These are phyloP conservation scores for Lochmaea crataegi DNA, from an alignment of 2,888 invertebrate species.

Conservation along the genomic window DNA sequence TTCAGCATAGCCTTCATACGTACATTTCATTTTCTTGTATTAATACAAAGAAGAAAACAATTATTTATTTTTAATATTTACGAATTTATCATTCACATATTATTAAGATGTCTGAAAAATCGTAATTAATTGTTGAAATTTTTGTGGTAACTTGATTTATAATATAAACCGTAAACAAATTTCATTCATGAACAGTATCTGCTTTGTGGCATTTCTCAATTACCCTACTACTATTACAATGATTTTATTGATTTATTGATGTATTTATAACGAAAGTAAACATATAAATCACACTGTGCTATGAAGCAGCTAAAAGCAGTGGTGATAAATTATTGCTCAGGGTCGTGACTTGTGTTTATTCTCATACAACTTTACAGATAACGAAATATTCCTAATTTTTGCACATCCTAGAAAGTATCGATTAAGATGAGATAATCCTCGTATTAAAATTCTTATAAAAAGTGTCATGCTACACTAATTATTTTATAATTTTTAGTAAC, in stretches of 20 bases:
- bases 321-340: conserved; percentile 34
- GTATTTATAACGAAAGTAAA: conserved; percentile 24
- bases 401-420: neutral
- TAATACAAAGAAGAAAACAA: too few species aligned
- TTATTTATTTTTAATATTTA: too few species aligned
- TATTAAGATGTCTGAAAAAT: neutral
- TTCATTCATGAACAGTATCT: conserved; percentile 13
- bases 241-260: conserved; percentile 30
- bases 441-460: too few species aligned
- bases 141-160: neutral
- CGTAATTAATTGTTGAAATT: neutral
- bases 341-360: conserved; percentile 45
- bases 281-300: conserved; percentile 29
- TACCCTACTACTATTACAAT: conserved; percentile 22
- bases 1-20: too few species aligned
- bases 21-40: too few species aligned
- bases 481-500: too few species aligned
- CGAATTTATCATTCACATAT: too few species aligned
- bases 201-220: conserved; percentile 4
- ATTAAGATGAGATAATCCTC: too few species aligned
- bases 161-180: neutral
- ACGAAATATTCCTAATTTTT: neutral
- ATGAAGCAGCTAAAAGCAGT: conserved; percentile 19
- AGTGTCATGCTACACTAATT: too few species aligned
- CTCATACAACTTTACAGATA: conserved; percentile 4